Base-by-base conservation (phyloP, 2,888 invertebrate genomes). In the Melolontha melolontha region DNA sequence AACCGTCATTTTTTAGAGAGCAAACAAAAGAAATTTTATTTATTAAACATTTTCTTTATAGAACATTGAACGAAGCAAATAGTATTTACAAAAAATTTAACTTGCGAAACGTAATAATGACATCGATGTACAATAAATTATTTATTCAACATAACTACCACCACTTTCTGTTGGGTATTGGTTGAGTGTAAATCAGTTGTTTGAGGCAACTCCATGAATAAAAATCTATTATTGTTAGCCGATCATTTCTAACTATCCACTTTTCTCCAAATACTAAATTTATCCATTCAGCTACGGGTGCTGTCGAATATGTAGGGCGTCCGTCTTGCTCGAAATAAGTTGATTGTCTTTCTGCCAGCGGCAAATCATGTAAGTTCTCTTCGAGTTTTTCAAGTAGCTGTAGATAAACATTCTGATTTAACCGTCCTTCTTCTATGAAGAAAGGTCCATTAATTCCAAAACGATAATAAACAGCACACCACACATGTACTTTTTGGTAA, bases 401-500 rank as follows among this genome's bases (percentile, higher is more conserved):
- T 11, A 29, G 29, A 16, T 50, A 50, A 50, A 1, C 22, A 22
- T 50, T n/a, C n/a, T n/a, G n/a, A n/a, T n/a, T n/a, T n/a, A n/a
- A n/a, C n/a, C n/a, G n/a, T n/a, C n/a, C n/a, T 29, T 11, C 49
- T 11, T 22, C 17, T 50, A 22, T 50, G 49, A 50, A 50, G 49
- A 10, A 50, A 50, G 49, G 16, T 16, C 49, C 17, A 50, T 6
- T 22, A 50, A 50, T 17, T 5, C 49, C 22, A 17, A 17, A 50
- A 50, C 49, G 49, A 50, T 16, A 50, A 6, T 2, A 50, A 17
- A 17, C 22, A 17, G 1, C 17, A 16, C 49, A 27, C 49, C 22
- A 50, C 49, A 50, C 49, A 50, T 50, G 16, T 17, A 50, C 27
- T 1, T 50, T 50, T 50, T 50, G 22, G 22, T 50, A 50, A 50